These are phyloP conservation scores for Cebus imitator DNA, from an alignment of 2,113 vertebrate species.

Conservation along the genomic window DNA sequence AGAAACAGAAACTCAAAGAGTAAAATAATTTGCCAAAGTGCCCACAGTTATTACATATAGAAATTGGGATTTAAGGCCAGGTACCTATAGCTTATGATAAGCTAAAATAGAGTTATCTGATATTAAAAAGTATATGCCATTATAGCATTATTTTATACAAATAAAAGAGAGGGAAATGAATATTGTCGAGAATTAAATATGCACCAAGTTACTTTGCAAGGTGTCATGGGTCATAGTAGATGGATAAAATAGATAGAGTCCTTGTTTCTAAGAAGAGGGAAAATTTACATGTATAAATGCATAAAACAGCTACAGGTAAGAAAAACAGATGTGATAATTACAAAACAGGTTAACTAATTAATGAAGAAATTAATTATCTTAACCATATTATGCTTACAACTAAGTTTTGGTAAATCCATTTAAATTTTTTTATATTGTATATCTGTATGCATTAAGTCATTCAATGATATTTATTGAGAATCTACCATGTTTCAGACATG, in stretches of 20 bases:
- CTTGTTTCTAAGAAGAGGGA: not conserved
- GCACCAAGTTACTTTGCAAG: not conserved
- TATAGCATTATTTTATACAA: not conserved
- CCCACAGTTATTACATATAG: not conserved
- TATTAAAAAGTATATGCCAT: not conserved
- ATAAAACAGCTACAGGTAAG: not conserved
- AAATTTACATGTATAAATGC: not conserved
- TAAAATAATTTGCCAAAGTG: not conserved
- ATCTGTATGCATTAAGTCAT: not conserved
- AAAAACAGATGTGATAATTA: not conserved
- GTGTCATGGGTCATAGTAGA: not conserved
- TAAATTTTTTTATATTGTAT: not conserved
- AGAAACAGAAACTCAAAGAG: not conserved
- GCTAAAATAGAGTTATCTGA: not conserved
- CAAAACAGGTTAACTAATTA: not conserved
- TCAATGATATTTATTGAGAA: not conserved
- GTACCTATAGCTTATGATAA: not conserved
- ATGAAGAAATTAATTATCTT: not conserved
- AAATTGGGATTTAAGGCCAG: not conserved
- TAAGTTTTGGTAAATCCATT: not conserved
- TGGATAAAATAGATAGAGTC: not conserved
- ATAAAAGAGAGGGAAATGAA: not conserved
- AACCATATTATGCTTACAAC: not conserved
- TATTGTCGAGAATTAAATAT: not conserved
- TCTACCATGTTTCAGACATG: not conserved